Conservation (phyloP, 2,797 vertebrate genomes). For the Thaleichthys pacificus region DNA sequence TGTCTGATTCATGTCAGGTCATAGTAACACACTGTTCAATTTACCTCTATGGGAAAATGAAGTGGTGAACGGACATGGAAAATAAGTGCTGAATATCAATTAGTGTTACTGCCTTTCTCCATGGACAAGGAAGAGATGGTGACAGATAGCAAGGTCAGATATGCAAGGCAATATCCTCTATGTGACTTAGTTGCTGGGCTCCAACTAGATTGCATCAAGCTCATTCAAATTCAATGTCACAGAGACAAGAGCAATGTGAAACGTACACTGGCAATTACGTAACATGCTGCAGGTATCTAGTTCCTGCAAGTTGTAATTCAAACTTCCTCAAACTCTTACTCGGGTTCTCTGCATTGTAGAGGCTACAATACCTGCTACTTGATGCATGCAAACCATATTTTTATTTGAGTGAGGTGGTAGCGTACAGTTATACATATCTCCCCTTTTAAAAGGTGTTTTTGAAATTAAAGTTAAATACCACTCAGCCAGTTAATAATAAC, state of each 20-base stretch:
- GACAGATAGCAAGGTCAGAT: not conserved
- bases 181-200: not conserved
- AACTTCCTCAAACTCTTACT: conserved; percentile 7
- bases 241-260: conserved; percentile 9
- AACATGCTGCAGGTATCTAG: conserved; percentile 2
- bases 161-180: not conserved
- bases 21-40: not conserved
- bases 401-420: not conserved
- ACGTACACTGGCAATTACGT: conserved; percentile 15
- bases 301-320: conserved; percentile 15
- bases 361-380: not conserved
- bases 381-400: not conserved
- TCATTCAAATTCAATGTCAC: conserved; percentile 24
- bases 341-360: conserved; percentile 3
- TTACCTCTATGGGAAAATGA: not conserved
- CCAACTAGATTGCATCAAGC: conserved; percentile 17
- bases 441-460: no score
- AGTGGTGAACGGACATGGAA: not conserved
- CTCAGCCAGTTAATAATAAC: no score
- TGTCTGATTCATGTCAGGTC: not conserved
- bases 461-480: no score
- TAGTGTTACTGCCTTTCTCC: not conserved
- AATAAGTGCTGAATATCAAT: not conserved
- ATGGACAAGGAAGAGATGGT: not conserved
- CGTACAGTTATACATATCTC: not conserved